phyloP scores from a whole-genome alignment of 2,113 vertebrate genomes.

The Gymnorhina tibicen region DNA sequence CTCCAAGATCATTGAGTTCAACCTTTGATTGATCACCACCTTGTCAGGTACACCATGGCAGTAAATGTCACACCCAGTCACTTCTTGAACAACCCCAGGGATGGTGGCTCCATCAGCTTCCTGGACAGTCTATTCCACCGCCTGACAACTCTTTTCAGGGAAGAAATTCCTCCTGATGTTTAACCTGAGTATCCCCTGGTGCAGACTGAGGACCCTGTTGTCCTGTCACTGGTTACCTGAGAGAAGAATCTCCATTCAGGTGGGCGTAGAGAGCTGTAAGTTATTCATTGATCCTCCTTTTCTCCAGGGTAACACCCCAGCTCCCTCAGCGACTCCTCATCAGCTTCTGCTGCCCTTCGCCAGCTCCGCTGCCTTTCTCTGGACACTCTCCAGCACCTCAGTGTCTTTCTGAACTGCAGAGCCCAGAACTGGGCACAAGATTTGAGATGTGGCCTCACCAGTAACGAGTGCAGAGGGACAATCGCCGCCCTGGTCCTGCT shows the following conservation, averaged over 20 bases:
- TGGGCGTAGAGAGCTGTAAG: neutral
- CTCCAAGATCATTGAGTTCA: neutral
- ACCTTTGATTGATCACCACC: neutral
- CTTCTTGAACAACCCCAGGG: neutral
- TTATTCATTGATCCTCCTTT: neutral
- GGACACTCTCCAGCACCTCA: neutral
- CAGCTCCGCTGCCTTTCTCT: neutral
- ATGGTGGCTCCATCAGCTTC: neutral
- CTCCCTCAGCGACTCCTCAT: neutral
- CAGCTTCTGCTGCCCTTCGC: neutral
- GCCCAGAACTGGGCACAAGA: neutral
- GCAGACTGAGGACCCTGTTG: neutral
- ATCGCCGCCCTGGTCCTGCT: neutral
- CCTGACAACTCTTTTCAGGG: neutral
- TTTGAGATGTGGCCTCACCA: neutral
- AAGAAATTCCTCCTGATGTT: neutral
- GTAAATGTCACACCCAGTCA: neutral
- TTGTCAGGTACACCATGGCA: neutral
- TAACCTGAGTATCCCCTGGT: neutral
- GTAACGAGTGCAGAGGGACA: accelerated
- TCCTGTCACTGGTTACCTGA: neutral
- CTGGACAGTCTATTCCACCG: no score
- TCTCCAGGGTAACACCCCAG: neutral
- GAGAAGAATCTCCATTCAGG: neutral
- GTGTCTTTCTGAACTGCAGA: neutral